Evolutionary conservation across 2,888 invertebrate species (phyloP).

Genomic region (Nudaria mundana): DNA sequence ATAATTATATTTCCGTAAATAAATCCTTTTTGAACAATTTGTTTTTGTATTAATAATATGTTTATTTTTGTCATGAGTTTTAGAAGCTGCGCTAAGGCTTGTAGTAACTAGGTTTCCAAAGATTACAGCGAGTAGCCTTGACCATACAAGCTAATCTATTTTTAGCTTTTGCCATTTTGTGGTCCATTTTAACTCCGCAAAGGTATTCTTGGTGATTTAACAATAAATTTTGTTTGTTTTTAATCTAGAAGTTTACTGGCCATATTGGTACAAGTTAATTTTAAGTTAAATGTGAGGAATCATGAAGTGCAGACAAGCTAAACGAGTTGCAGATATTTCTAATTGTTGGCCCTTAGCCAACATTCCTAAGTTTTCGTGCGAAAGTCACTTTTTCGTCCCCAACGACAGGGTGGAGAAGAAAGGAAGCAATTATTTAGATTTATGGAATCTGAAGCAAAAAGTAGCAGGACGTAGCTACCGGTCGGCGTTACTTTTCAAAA

Average conservation of each 20-base stretch:
- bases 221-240: background rate
- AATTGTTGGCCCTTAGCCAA: conserved; percentile 58
- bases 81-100: conserved; percentile 15
- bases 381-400: conserved; percentile 61
- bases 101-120: conserved; percentile 18
- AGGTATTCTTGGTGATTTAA: conserved; percentile 5
- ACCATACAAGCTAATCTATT: conserved; percentile 43
- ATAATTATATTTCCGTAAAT: conserved; percentile 40
- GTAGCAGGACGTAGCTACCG: conserved; percentile 33
- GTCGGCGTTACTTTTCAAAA: conserved; percentile 27
- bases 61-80: conserved; percentile 12
- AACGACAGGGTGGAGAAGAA: conserved; percentile 44
- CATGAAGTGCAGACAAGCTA: conserved; percentile 40
- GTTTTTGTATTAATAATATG: conserved; percentile 10
- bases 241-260: conserved; percentile 11
- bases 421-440: conserved; percentile 75
- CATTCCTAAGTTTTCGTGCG: conserved; percentile 51
- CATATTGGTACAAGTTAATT: conserved; percentile 20
- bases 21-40: conserved; percentile 24
- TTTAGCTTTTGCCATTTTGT: no score
- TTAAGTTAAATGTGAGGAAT: conserved; percentile 27
- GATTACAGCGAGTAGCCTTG: conserved; percentile 48
- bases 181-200: conserved; percentile 20
- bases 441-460: conserved; percentile 57
- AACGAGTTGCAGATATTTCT: conserved; percentile 45